phyloP scores from a whole-genome alignment of 64 coral and sea anemone genomes.

The Montipora sp. region DNA sequence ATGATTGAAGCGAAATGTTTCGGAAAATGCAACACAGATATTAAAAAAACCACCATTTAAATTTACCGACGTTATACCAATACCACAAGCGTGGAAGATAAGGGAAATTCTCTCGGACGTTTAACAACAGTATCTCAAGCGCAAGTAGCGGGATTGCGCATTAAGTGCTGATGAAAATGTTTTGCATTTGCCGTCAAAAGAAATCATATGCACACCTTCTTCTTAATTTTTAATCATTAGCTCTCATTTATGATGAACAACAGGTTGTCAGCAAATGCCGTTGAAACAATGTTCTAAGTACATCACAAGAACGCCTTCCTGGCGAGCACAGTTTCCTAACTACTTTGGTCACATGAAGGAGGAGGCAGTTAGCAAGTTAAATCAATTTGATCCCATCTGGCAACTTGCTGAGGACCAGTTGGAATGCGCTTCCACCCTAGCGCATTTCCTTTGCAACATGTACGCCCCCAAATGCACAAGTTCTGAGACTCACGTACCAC shows the following conservation, averaged over 20 bases:
- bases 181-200: neutral
- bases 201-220: neutral
- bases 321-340: constrained; percentile 27
- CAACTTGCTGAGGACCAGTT: neutral
- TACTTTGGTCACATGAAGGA: constrained; percentile 42
- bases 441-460: constrained; percentile 36
- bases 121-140: too few species aligned
- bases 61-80: neutral
- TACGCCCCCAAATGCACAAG: constrained; percentile 19
- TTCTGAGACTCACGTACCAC: neutral
- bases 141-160: too few species aligned
- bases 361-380: neutral
- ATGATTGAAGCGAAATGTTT: neutral
- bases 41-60: neutral
- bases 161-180: too few species aligned
- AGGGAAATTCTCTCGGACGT: too few species aligned
- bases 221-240: too few species aligned
- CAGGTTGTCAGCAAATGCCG: neutral
- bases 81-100: neutral
- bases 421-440: constrained; percentile 14
- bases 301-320: neutral
- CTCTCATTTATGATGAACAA: neutral
- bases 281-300: neutral
- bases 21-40: neutral
- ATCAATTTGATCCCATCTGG: neutral